These are phyloP conservation scores for Brotula barbata DNA, from an alignment of 2,797 vertebrate genomes.

Conservation along the genomic window DNA sequence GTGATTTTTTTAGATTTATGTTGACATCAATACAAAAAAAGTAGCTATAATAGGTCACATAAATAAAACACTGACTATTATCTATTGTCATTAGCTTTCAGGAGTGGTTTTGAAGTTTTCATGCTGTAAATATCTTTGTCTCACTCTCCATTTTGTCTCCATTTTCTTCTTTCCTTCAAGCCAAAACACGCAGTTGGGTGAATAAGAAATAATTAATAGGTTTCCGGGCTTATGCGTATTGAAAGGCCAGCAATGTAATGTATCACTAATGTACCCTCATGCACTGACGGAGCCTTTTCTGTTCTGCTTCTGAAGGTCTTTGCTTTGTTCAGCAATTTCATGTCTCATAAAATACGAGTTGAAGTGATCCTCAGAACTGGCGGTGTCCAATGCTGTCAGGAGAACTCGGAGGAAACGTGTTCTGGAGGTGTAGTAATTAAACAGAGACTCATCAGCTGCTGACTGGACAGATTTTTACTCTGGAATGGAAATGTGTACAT, in stretches of 20 bases:
- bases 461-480: constrained; percentile 39
- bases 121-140: constrained; percentile 14
- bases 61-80: too few relatives aligned
- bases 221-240: constrained; percentile 63
- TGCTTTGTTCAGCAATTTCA: constrained; percentile 68
- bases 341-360: constrained; percentile 62
- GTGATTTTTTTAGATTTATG: too few relatives aligned
- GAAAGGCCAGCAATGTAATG: too few relatives aligned
- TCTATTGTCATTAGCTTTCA: too few relatives aligned
- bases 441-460: constrained; percentile 57
- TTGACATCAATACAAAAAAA: too few relatives aligned
- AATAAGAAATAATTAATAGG: constrained; percentile 74
- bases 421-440: constrained; percentile 58
- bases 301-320: constrained; percentile 29
- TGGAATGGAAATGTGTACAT: constrained; percentile 20
- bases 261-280: constrained; percentile 57
- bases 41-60: too few relatives aligned
- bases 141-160: not conserved
- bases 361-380: constrained; percentile 58
- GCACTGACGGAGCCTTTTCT: constrained; percentile 49
- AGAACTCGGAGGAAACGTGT: constrained; percentile 46
- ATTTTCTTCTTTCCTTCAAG: constrained; percentile 1
- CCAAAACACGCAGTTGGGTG: constrained; percentile 33
- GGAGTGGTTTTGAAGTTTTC: not conserved
- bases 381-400: constrained; percentile 60